A percentile compares a stretch with the other conserved stretches of the same genome.
These are phyloP conservation scores for Homalodisca vitripennis DNA, from an alignment of 1,140 invertebrate species.

Conservation along the genomic window DNA sequence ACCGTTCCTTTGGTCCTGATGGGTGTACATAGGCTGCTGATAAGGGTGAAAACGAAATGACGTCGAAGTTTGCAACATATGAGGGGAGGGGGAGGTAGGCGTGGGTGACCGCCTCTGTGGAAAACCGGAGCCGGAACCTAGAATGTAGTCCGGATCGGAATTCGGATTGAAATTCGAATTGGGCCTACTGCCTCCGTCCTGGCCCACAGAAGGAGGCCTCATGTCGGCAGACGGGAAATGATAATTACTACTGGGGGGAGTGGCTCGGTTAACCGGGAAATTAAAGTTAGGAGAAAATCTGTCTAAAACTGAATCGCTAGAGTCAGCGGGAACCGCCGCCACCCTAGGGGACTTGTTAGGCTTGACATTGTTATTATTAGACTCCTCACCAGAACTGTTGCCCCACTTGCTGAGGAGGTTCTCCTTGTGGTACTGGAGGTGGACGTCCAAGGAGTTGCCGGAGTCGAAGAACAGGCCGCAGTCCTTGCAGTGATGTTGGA, in stretches of 20 bases:
- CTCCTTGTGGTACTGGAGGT: conserved; percentile 75
- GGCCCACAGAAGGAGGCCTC: conserved; percentile 7
- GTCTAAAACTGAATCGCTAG: conserved; percentile 50
- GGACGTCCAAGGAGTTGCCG: conserved; percentile 70
- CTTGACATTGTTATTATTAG: conserved; percentile 63
- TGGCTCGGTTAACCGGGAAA: conserved; percentile 21
- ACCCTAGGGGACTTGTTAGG: conserved; percentile 47
- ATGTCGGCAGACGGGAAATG: neutral
- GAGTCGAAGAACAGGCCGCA: conserved; percentile 72
- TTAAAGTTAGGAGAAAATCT: conserved; percentile 34
- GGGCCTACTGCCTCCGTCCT: neutral
- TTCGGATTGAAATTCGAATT: conserved; percentile 16
- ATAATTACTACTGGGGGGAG: conserved; percentile 18
- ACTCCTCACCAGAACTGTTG: conserved; percentile 39
- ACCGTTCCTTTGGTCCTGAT: conserved; percentile 49
- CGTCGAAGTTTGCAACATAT: conserved; percentile 22
- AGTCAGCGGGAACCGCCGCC: conserved; percentile 59
- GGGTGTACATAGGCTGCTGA: conserved; percentile 51
- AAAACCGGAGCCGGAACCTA: conserved; percentile 46
- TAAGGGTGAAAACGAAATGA: conserved; percentile 47
- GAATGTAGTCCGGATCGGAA: conserved; percentile 44
- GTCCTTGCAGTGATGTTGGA: conserved; percentile 58
- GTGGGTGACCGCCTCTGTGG: conserved; percentile 39
- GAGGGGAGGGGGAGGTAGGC: conserved; percentile 37
- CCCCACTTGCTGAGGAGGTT: conserved; percentile 73